A percentile compares a stretch with the other conserved stretches of the same genome.
These are phyloP conservation scores for Xiphophorus maculatus DNA, from an alignment of 2,113 vertebrate species.

Conservation along the genomic window DNA sequence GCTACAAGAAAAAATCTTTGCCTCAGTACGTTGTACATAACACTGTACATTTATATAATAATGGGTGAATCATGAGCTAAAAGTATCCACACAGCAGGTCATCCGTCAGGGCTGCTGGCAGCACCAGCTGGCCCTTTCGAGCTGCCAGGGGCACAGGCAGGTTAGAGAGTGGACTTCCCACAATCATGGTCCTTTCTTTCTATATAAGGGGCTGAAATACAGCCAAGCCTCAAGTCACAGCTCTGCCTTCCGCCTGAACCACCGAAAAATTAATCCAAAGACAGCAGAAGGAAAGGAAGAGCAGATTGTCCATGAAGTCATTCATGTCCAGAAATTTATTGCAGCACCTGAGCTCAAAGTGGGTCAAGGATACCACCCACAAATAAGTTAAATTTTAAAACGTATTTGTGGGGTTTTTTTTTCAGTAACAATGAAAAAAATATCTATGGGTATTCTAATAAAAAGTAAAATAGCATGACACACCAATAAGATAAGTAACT, in stretches of 20 bases:
- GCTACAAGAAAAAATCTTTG: background rate
- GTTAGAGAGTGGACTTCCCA: slow-evolving; percentile 68
- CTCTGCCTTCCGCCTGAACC: slow-evolving; percentile 47
- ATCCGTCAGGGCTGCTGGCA: slow-evolving; percentile 69
- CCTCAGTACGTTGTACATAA: slow-evolving; percentile 22
- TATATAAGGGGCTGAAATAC: slow-evolving; percentile 57
- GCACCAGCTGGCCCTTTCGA: slow-evolving; percentile 70
- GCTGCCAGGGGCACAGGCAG: slow-evolving; percentile 72
- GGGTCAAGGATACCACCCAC: slow-evolving; percentile 57
- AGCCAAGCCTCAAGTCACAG: slow-evolving; percentile 56
- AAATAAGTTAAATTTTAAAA: too few relatives aligned
- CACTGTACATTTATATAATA: slow-evolving; percentile 52
- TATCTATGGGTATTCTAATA: background rate
- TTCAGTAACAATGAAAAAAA: background rate
- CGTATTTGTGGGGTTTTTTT: too few relatives aligned
- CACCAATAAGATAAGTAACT: too few relatives aligned
- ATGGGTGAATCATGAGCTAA: slow-evolving; percentile 73
- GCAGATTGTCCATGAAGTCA: slow-evolving; percentile 61
- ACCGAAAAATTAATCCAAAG: slow-evolving; percentile 52
- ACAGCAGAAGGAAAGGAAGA: slow-evolving; percentile 71
- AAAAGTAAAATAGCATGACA: too few relatives aligned
- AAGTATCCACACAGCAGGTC: slow-evolving; percentile 73
- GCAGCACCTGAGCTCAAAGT: slow-evolving; percentile 61
- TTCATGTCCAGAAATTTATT: slow-evolving; percentile 57
- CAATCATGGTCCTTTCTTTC: slow-evolving; percentile 51